These are phyloP conservation scores for Eupithecia tripunctaria DNA, from an alignment of 2,888 invertebrate species.

Conservation along the genomic window DNA sequence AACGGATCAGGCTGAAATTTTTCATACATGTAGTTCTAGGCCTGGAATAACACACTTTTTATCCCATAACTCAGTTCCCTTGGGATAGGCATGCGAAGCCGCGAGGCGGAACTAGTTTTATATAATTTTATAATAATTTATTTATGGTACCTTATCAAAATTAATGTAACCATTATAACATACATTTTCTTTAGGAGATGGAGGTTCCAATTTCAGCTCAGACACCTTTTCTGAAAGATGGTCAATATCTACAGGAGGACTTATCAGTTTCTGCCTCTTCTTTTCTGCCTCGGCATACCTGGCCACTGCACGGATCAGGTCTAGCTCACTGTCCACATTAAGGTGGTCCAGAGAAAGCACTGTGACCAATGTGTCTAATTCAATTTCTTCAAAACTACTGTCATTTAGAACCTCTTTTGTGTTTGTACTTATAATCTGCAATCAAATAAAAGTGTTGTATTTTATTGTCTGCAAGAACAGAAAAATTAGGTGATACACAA, in stretches of 20 bases:
- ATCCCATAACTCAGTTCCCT: too few species aligned
- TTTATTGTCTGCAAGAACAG: too few species aligned
- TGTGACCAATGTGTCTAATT: constrained; percentile 89
- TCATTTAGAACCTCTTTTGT: constrained; percentile 91
- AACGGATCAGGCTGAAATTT: too few species aligned
- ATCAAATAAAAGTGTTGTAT: too few species aligned
- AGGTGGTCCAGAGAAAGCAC: constrained; percentile 90
- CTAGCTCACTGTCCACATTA: constrained; percentile 90
- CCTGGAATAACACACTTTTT: too few species aligned
- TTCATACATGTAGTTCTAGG: too few species aligned
- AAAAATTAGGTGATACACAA: too few species aligned
- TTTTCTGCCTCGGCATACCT: constrained; percentile 77
- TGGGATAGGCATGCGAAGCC: too few species aligned
- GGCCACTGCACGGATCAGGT: constrained; percentile 90
- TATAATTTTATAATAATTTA: too few species aligned
- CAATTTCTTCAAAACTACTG: constrained; percentile 91
- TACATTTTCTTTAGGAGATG: constrained; percentile 62
- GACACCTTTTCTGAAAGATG: constrained; percentile 59
- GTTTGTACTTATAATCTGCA: constrained; percentile 89
- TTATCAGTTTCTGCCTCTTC: constrained; percentile 53
- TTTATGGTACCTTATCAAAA: too few species aligned
- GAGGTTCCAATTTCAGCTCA: constrained; percentile 72
- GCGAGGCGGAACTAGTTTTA: too few species aligned
- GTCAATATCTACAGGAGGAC: constrained; percentile 60
- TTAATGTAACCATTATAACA: neutral